Percentiles rank a stretch among this genome's conserved stretches.
These are phyloP conservation scores for Rhinichthys klamathensis DNA, from an alignment of 2,113 vertebrate species.

Conservation along the genomic window DNA sequence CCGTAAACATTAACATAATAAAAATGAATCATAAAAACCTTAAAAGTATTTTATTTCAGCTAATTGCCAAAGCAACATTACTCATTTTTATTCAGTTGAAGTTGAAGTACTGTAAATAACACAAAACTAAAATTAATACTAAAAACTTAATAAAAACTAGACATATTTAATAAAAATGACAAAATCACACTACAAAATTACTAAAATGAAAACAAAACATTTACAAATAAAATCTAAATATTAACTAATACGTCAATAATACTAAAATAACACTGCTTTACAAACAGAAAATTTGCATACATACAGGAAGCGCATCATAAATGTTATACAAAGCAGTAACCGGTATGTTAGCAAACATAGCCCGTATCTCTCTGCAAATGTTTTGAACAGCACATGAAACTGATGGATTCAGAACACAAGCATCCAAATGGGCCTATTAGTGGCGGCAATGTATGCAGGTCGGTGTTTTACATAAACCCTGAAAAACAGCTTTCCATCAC, in stretches of 20 bases:
- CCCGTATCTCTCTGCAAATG: constrained; percentile 2
- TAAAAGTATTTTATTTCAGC: no score
- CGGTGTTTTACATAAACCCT: constrained; percentile 37
- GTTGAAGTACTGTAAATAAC: no score
- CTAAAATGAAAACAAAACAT: not conserved
- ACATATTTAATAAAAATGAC: no score
- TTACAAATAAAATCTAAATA: not conserved
- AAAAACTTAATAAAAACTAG: no score
- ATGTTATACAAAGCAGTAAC: not conserved
- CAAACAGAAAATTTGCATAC: not conserved
- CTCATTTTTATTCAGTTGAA: no score
- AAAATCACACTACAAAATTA: no score
- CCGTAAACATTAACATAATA: no score
- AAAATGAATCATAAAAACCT: no score
- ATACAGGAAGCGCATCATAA: not conserved
- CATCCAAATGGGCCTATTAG: constrained; percentile 46
- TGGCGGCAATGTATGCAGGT: constrained; percentile 41
- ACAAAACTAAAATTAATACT: no score
- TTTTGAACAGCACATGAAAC: constrained; percentile 20
- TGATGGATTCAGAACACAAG: constrained; percentile 42
- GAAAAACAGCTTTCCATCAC: constrained; percentile 40
- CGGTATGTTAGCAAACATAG: not conserved
- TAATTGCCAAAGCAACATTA: no score
- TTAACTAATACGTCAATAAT: not conserved
- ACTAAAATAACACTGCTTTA: not conserved